Evolutionary conservation across 1,140 invertebrate genomes (phyloP).

Genomic region (Pachypeltis micranthus): DNA sequence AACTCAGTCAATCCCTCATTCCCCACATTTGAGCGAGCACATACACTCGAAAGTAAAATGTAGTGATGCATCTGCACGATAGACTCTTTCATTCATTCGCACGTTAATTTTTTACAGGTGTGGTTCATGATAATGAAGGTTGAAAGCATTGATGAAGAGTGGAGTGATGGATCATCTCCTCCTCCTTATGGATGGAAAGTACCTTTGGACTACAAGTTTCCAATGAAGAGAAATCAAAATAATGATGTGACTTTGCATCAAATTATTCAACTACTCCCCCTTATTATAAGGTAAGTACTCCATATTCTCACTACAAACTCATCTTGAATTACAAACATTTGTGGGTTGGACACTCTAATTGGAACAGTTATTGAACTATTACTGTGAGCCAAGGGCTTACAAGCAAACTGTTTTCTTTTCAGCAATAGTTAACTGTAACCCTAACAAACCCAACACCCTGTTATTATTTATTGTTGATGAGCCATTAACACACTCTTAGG

Average conservation of each 20-base stretch:
- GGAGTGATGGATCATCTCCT: neutral
- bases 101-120: no score
- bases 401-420: neutral
- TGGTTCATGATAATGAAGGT: no score
- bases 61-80: no score
- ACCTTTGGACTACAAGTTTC: slow-evolving; percentile 36
- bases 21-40: no score
- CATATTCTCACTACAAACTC: neutral
- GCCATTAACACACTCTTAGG: neutral
- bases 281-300: slow-evolving; percentile 43
- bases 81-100: no score
- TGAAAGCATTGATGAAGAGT: no score
- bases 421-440: neutral
- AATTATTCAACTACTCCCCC: slow-evolving; percentile 47
- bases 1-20: no score
- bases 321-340: neutral
- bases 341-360: neutral
- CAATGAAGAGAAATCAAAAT: slow-evolving; percentile 57
- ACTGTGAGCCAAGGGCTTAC: neutral
- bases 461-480: neutral
- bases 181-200: slow-evolving; percentile 12
- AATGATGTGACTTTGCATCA: slow-evolving; percentile 50
- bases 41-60: no score
- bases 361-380: neutral
- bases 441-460: neutral